These are phyloP conservation scores for Telmatochromis brichardi DNA, from an alignment of 2,113 vertebrate genomes.

Conservation along the genomic window DNA sequence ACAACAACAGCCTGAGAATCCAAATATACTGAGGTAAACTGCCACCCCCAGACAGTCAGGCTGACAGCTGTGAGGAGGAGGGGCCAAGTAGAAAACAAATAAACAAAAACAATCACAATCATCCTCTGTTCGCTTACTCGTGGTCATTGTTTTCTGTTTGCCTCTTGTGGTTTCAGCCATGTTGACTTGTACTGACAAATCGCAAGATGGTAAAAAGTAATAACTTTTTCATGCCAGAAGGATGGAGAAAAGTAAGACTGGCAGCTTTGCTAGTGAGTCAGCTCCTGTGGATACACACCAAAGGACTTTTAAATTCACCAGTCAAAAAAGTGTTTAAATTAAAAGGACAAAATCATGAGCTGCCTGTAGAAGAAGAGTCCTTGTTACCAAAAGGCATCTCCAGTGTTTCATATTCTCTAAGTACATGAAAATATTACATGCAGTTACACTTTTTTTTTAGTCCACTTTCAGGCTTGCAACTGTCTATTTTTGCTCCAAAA, in stretches of 20 bases:
- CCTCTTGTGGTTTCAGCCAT: neutral
- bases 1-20: conserved; percentile 58
- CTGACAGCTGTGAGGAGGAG: conserved; percentile 55
- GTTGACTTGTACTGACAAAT: conserved; percentile 21
- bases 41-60: conserved; percentile 51
- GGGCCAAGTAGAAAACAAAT: conserved; percentile 47
- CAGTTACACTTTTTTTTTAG: neutral
- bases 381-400: neutral
- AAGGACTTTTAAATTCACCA: neutral
- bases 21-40: conserved; percentile 60
- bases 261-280: neutral
- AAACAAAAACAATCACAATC: conserved; percentile 38
- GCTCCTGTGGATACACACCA: neutral
- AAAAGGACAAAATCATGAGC: neutral
- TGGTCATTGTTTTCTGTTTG: conserved; percentile 26
- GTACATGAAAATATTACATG: neutral
- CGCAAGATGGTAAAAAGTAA: neutral
- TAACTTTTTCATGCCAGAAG: neutral
- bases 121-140: neutral
- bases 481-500: neutral
- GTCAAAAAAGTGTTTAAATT: neutral
- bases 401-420: neutral
- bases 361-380: neutral
- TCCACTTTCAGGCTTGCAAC: neutral
- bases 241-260: neutral